Evolutionary conservation across 1,140 invertebrate species (phyloP), one percentile per base, ranked within the genome.

Genomic region (Sycophila sp.): DNA sequence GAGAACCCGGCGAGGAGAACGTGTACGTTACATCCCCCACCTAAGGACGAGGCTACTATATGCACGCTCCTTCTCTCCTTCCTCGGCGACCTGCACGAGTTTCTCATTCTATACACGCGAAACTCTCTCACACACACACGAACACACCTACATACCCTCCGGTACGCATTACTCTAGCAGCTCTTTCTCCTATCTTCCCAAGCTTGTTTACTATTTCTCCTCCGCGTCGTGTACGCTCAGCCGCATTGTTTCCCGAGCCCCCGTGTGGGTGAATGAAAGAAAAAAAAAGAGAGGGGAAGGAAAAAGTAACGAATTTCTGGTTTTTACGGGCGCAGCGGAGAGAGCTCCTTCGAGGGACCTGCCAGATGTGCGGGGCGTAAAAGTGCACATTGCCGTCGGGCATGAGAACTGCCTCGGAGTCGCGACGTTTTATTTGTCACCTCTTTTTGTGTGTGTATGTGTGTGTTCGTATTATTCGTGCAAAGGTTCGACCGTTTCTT

Each of bases 301-400:
- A 60, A 60, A 45, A 45, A 45, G 38, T 45, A 60, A 60, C 24
- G 11, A 60, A 28, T 45, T 30, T 40, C 26, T 60, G 38, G 15
- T 45, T 45, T 30, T 38, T 38, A 60, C 34, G 4, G 13, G n/a
- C 36, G 15, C 56, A 4, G 17, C 2, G n/a, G 38, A 40, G 38
- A n/a, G 38, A 40, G 38, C 30, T 28, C 10, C 28, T 10, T 19
- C 42, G 28, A 45, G 34, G n/a, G 42, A 47, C 2, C n/a, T n/a
- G 22, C 17, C 59, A 60, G 38, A 60, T 40, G 22, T 36, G 17
- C 22, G 7, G n/a, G 17, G 49, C 17, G 4, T 30, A 15, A 30
- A 56, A 34, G n/a, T 4, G 8, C 8, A 4, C 22, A 59, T 40
- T 40, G 22, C 40, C 36, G 32, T 11, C 2, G 11, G 11, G 49